These are phyloP conservation scores for Tapirus indicus DNA, from an alignment of 2,797 vertebrate species.

Conservation along the genomic window DNA sequence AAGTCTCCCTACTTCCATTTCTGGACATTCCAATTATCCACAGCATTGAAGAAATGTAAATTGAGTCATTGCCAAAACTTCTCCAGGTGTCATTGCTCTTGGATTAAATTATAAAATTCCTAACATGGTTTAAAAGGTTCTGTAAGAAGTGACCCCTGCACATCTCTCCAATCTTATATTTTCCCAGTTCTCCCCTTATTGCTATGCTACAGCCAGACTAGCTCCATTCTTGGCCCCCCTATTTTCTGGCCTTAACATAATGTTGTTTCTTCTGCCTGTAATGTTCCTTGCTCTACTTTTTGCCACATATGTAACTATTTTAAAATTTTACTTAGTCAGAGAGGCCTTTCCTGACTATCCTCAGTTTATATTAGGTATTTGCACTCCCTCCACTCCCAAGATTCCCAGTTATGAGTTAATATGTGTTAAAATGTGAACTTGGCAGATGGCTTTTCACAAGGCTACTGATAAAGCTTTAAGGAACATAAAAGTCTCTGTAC, in stretches of 20 bases:
- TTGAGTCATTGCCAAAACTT: not conserved
- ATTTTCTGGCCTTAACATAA: not conserved
- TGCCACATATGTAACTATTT: not conserved
- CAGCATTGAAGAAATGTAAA: slow-evolving; percentile 22
- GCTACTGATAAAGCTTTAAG: not conserved
- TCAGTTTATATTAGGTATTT: not conserved
- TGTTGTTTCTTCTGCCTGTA: not conserved
- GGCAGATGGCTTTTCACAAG: slow-evolving; percentile 1
- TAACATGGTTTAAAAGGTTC: not conserved
- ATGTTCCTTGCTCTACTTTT: slow-evolving; percentile 3
- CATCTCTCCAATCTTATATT: not conserved
- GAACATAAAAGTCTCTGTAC: not conserved
- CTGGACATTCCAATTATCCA: not conserved
- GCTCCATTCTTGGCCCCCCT: not conserved
- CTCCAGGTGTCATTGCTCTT: slow-evolving; percentile 10
- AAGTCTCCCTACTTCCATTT: not conserved
- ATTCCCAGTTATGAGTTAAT: not conserved
- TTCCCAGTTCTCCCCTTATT: not conserved
- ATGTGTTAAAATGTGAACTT: slow-evolving; percentile 23
- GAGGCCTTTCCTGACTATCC: not conserved
- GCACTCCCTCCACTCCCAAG: not conserved
- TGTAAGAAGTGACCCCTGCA: not conserved
- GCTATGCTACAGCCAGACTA: not conserved
- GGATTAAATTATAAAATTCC: slow-evolving; percentile 27
- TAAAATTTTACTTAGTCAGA: not conserved